A percentile compares a stretch with the other conserved stretches of the same genome.
These are phyloP conservation scores for Diplosoma virens DNA, from an alignment of 23 tunicate species.

Conservation along the genomic window DNA sequence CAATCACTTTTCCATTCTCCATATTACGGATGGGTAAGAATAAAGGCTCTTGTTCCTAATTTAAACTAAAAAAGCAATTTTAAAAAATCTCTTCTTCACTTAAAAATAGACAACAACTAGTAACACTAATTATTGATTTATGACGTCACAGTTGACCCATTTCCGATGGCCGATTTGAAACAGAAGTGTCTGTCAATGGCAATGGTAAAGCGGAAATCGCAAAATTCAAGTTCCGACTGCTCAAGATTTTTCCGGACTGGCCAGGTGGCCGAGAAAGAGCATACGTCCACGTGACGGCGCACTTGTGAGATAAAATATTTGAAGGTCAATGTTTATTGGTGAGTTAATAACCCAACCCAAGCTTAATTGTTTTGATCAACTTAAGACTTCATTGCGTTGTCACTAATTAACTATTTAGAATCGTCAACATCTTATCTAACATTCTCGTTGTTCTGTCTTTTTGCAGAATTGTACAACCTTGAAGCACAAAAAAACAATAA, in stretches of 20 bases:
- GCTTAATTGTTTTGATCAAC: too few species aligned
- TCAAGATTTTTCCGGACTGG: neutral
- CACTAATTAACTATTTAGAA: too few species aligned
- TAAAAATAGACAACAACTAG: too few species aligned
- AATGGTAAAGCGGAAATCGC: constrained; percentile 17
- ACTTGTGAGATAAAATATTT: constrained; percentile 36
- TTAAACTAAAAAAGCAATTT: too few species aligned
- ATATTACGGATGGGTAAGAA: constrained; percentile 1
- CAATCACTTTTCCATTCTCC: neutral
- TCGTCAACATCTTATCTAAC: too few species aligned
- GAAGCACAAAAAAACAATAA: too few species aligned
- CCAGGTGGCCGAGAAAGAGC: neutral
- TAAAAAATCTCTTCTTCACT: too few species aligned
- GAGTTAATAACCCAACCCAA: too few species aligned
- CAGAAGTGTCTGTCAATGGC: neutral
- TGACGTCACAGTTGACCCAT: too few species aligned
- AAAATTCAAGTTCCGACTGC: constrained; percentile 26
- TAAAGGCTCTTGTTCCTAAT: too few species aligned
- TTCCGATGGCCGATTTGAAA: neutral
- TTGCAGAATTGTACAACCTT: neutral
- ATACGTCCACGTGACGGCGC: constrained; percentile 42
- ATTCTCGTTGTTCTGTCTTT: neutral
- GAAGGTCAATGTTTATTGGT: constrained; percentile 17
- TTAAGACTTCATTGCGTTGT: too few species aligned
- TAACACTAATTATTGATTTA: too few species aligned